These are phyloP conservation scores for Prorops nasuta DNA, from an alignment of 1,140 invertebrate genomes.

Conservation along the genomic window DNA sequence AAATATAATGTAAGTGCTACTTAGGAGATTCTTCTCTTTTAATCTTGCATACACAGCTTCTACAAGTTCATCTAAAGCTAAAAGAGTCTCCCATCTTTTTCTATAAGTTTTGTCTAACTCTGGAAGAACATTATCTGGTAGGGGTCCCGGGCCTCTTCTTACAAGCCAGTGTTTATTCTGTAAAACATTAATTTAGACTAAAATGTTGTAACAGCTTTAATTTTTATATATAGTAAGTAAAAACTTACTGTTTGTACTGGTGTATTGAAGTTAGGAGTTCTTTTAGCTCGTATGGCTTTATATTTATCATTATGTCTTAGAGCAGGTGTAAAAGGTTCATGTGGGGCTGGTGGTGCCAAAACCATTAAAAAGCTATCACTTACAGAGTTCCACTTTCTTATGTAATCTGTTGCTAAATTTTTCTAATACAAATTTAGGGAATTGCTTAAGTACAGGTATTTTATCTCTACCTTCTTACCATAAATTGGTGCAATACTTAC, in stretches of 20 bases:
- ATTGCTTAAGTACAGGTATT: too few species aligned
- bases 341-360: slow-evolving; percentile 78
- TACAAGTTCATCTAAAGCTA: slow-evolving; percentile 86
- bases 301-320: slow-evolving; percentile 67
- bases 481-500: too few species aligned
- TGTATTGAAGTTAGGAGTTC: slow-evolving; percentile 74
- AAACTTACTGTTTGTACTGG: too few species aligned
- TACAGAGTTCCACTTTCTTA: slow-evolving; percentile 40
- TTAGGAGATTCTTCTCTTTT: slow-evolving; percentile 56
- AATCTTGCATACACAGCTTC: slow-evolving; percentile 63
- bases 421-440: slow-evolving; percentile 51
- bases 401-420: slow-evolving; percentile 61
- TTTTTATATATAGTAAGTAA: too few species aligned
- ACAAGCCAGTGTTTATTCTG: slow-evolving; percentile 82
- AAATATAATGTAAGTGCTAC: slow-evolving; percentile 79
- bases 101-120: slow-evolving; percentile 69
- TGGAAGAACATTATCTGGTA: slow-evolving; percentile 60
- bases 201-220: too few species aligned
- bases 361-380: slow-evolving; percentile 77
- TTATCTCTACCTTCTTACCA: too few species aligned
- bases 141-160: slow-evolving; percentile 61
- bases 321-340: slow-evolving; percentile 81
- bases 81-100: slow-evolving; percentile 72
- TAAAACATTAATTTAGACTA: slow-evolving; percentile 14
- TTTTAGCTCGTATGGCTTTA: slow-evolving; percentile 61